These are phyloP conservation scores for Lasius fuliginosus DNA, from an alignment of 2,888 invertebrate species.

Conservation along the genomic window DNA sequence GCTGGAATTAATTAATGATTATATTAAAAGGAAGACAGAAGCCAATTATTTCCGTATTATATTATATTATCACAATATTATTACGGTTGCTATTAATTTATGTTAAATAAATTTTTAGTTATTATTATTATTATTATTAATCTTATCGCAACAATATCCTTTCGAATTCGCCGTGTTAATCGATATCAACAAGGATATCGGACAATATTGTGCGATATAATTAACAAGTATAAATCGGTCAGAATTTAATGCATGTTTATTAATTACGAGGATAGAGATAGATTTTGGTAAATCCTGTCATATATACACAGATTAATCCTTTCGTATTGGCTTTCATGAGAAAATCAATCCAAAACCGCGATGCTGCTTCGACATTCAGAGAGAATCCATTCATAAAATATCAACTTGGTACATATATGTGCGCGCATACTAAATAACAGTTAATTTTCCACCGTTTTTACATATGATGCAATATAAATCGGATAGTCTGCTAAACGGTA, in stretches of 20 bases:
- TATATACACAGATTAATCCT: not conserved
- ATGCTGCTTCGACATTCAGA: not conserved
- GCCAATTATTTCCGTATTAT: not conserved
- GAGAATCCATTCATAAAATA: slow-evolving; percentile 43
- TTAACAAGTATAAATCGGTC: not conserved
- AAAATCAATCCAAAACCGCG: slow-evolving; percentile 33
- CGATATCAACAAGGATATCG: not conserved
- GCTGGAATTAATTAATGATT: slow-evolving; percentile 17
- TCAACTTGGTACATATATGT: not conserved
- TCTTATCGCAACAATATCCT: slow-evolving; percentile 10
- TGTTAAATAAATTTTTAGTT: not conserved
- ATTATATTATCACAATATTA: slow-evolving; percentile 6
- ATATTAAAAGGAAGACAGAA: not conserved
- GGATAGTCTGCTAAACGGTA: slow-evolving; percentile 3
- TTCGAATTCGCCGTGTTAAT: not conserved
- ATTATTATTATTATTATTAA: not conserved
- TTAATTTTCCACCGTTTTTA: slow-evolving; percentile 39
- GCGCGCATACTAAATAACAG: slow-evolving; percentile 34
- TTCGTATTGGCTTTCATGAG: slow-evolving; percentile 2
- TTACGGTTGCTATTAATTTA: slow-evolving; percentile 30
- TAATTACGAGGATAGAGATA: not conserved
- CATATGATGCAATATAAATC: slow-evolving; percentile 35
- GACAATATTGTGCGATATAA: not conserved
- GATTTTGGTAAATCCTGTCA: not conserved
- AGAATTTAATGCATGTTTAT: slow-evolving; percentile 1